phyloP scores from a whole-genome alignment of 2,113 vertebrate species.

The Dasyurus viverrinus region DNA sequence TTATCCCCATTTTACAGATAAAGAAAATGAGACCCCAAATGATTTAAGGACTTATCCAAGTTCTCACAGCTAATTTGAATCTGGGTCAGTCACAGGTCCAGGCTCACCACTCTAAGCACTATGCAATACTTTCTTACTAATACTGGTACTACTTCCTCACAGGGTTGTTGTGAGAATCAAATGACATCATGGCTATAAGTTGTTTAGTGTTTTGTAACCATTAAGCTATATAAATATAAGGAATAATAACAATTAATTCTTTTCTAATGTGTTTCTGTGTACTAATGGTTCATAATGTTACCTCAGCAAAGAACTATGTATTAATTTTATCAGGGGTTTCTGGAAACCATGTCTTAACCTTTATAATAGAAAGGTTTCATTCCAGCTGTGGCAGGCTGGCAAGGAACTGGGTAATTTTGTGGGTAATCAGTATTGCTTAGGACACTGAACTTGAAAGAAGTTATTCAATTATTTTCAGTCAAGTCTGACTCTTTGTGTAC shows the following conservation, averaged over 20 bases:
- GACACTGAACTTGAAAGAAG: neutral
- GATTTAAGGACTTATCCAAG: slow-evolving; percentile 6
- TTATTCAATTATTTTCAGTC: neutral
- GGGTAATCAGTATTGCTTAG: neutral
- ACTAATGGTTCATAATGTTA: neutral
- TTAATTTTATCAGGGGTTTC: neutral
- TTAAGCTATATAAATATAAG: neutral
- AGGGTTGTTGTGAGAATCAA: neutral
- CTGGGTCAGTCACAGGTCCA: neutral
- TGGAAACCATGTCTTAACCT: neutral
- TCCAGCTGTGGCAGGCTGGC: neutral
- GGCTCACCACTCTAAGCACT: neutral
- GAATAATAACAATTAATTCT: neutral
- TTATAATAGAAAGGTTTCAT: neutral
- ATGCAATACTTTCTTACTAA: neutral
- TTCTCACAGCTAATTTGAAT: neutral
- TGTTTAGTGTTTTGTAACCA: neutral
- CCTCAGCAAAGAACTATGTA: neutral
- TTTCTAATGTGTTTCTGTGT: neutral
- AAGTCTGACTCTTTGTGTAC: neutral
- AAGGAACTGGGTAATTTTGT: no score
- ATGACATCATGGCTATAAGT: neutral
- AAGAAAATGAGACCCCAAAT: neutral
- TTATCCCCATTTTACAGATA: slow-evolving; percentile 31
- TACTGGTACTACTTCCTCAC: neutral